These are phyloP conservation scores for Oreotrochilus melanogaster DNA, from an alignment of 2,113 vertebrate species.

Conservation along the genomic window DNA sequence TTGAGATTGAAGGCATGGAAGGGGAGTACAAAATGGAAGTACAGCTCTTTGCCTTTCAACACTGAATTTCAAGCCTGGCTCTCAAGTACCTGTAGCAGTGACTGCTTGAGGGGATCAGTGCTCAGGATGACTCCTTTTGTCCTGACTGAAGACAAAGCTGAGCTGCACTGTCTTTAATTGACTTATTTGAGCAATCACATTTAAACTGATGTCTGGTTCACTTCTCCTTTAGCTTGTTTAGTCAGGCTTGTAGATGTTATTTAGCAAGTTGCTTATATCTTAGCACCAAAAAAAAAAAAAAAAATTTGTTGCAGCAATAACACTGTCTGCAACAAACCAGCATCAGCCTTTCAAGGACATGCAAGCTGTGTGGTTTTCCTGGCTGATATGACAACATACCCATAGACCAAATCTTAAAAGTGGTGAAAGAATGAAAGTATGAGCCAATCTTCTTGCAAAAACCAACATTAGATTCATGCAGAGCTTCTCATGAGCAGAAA, in stretches of 20 bases:
- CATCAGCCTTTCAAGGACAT: neutral
- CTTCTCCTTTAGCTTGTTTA: neutral
- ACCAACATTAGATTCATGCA: neutral
- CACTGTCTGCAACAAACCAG: neutral
- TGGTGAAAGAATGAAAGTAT: neutral
- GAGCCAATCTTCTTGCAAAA: neutral
- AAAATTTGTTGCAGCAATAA: neutral
- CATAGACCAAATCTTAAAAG: neutral
- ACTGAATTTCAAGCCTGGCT: neutral
- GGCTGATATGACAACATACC: neutral
- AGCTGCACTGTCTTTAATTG: neutral
- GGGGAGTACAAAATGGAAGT: neutral
- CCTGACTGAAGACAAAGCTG: neutral
- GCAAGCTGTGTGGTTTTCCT: neutral
- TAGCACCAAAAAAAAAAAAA: neutral
- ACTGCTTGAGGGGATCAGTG: accelerated
- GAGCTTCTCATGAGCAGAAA: neutral
- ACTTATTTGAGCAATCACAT: neutral
- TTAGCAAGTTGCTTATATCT: neutral
- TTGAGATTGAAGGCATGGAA: neutral
- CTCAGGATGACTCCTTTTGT: neutral
- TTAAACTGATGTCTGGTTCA: neutral
- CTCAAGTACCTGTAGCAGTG: neutral
- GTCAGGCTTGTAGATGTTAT: accelerated
- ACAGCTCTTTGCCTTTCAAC: neutral